Evolutionary conservation across 2,888 invertebrate genomes (phyloP), one percentile per base, ranked within the genome.

Genomic region (Limnephilus marmoratus): DNA sequence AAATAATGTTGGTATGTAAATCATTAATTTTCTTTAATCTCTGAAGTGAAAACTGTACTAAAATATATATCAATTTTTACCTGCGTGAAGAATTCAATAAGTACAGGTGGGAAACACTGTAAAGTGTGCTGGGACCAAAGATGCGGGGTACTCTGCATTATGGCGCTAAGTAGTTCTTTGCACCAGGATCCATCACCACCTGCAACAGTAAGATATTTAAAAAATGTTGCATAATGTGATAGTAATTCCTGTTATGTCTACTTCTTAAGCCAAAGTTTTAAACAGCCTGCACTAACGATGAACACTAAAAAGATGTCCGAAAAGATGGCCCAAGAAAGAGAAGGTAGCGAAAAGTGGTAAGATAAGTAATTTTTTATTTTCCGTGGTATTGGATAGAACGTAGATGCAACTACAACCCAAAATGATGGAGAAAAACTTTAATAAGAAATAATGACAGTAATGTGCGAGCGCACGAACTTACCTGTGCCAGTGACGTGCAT

Each of bases 131-230:
- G 97, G 0, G 99, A 98, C 99, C 99, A 99, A 94, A 98, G 98
- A 95, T 99, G 99, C 0, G 99, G 99, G 0, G 99, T 99, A 95
- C 98, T 98, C 94, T 98, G 98, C 97, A 98, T 98, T 37, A 99
- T 98, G 0, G 98, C 98, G 0, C 97, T 97, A 11, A 99, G 96
- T 37, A 99, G 96, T 94, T 99, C 99, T 94, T 98, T 98, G 94
- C 99, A 99, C 97, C 99, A 99, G 3, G 97, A 97, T 0, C 98
- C 97, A 91, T 97, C 96, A 93, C 95, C 96, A 37, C 96, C 96
- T 96, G 94, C 37, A 34, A 92, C 9, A 3, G 34, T 82, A 82
- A 82, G 13, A 82, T 31, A 68, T 68, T 68, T 12, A 0, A 9
- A n/a, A 68, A 37, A 91, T 53, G 4, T 53, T 53, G 53, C 18